Evolutionary conservation across 2,113 vertebrate genomes (phyloP).

Genomic region (Gila orcuttii): DNA sequence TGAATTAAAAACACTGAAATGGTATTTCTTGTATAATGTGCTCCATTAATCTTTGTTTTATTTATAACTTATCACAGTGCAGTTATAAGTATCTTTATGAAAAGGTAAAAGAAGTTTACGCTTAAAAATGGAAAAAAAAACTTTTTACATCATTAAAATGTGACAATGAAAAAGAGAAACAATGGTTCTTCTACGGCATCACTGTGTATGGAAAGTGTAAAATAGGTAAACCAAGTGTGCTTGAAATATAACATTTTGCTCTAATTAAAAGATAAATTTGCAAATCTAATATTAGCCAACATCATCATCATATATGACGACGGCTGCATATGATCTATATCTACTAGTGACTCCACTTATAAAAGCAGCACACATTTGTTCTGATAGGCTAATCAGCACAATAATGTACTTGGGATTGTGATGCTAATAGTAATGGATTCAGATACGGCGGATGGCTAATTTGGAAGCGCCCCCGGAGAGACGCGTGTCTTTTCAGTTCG

Average conservation of each 20-base stretch:
- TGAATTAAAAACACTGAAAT: too few relatives aligned
- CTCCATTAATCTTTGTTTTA: too few relatives aligned
- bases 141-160: too few relatives aligned
- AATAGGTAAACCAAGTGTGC: background rate
- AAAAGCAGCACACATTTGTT: constrained; percentile 1
- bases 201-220: background rate
- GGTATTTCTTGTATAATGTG: too few relatives aligned
- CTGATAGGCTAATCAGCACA: constrained; percentile 56
- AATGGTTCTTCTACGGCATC: too few relatives aligned
- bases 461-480: constrained; percentile 70
- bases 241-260: background rate
- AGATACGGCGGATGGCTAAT: constrained; percentile 69
- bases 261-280: background rate
- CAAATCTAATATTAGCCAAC: background rate
- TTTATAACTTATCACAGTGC: too few relatives aligned
- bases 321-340: background rate
- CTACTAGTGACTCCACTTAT: background rate
- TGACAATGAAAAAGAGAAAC: too few relatives aligned
- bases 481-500: constrained; percentile 77
- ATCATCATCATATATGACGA: background rate
- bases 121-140: too few relatives aligned
- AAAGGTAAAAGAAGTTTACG: background rate
- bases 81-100: background rate
- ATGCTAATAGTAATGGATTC: constrained; percentile 82
- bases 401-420: constrained; percentile 75